Evolutionary conservation across 2,797 vertebrate species (phyloP).

Genomic region (Hemitrygon akajei): DNA sequence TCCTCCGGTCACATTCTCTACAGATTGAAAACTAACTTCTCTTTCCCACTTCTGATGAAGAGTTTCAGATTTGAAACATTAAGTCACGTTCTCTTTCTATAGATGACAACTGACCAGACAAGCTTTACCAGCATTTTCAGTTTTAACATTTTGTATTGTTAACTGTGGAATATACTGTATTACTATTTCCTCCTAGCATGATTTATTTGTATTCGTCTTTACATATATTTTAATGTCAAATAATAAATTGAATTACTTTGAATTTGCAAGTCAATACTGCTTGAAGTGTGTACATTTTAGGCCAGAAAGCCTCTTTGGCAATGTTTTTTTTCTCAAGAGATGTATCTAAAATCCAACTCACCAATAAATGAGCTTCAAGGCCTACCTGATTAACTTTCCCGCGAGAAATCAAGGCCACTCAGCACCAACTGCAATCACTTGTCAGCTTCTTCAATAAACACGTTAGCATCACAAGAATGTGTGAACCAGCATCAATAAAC

Average conservation of each 20-base stretch:
- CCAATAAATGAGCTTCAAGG: neutral
- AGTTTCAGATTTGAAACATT: no score
- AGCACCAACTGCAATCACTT: neutral
- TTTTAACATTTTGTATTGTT: no score
- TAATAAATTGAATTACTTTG: neutral
- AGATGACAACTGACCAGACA: no score
- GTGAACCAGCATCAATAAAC: neutral
- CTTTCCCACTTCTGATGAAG: no score
- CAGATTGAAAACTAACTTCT: no score
- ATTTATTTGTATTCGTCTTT: neutral
- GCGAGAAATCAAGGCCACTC: neutral
- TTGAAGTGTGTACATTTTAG: neutral
- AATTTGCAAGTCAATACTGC: neutral
- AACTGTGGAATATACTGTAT: neutral
- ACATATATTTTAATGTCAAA: neutral
- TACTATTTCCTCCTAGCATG: neutral
- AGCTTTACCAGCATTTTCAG: no score
- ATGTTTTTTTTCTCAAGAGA: neutral
- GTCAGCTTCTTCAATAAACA: neutral
- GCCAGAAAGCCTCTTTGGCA: neutral
- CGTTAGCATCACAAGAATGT: neutral
- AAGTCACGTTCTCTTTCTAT: no score
- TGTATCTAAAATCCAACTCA: neutral
- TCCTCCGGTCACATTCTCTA: no score
- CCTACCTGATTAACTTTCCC: neutral